phyloP scores from a whole-genome alignment of 2,113 vertebrate species.

The Melanerpes aurifrons region DNA sequence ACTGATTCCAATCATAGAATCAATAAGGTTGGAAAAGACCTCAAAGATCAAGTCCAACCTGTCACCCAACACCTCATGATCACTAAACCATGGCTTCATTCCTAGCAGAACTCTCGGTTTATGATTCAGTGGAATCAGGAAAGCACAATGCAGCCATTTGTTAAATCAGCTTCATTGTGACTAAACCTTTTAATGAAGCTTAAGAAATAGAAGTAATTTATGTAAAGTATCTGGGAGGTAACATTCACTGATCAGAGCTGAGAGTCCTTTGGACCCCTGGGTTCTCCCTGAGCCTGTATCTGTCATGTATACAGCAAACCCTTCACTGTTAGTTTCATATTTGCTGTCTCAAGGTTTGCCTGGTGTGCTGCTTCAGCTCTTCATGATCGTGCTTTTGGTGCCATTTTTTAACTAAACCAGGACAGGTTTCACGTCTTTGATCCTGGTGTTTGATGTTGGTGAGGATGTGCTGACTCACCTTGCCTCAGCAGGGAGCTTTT shows the following conservation, averaged over 20 bases:
- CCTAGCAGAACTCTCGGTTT: not conserved
- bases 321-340: not conserved
- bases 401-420: not conserved
- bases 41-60: no score
- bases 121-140: not conserved
- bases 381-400: not conserved
- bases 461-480: not conserved
- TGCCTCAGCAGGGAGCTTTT: not conserved
- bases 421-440: not conserved
- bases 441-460: not conserved
- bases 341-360: not conserved
- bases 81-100: not conserved
- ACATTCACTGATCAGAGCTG: not conserved
- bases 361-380: not conserved
- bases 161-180: not conserved
- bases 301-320: not conserved
- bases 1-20: not conserved
- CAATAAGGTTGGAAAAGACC: no score
- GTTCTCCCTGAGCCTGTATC: not conserved
- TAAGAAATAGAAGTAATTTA: not conserved
- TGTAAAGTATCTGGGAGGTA: not conserved
- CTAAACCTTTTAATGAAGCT: not conserved
- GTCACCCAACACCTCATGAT: no score
- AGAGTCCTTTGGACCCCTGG: not conserved
- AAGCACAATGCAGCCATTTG: not conserved